Conservation (phyloP, 2,888 invertebrate species). For the Campoletis raptor region DNA sequence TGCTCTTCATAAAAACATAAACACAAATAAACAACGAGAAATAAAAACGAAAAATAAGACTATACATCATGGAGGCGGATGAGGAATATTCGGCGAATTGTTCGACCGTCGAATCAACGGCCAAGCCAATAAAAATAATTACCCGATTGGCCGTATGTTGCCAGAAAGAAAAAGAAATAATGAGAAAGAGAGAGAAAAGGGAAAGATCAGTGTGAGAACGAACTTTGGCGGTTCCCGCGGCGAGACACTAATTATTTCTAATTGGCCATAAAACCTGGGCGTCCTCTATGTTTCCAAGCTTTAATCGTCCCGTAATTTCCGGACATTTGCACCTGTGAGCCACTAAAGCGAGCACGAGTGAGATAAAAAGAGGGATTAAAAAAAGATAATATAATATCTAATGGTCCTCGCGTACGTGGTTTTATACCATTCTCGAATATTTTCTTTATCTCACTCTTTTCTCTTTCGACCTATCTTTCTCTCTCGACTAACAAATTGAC, state of each 20-base stretch:
- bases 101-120: constrained; percentile 38
- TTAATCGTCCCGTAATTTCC: constrained; percentile 59
- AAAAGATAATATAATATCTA: constrained; percentile 48
- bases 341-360: constrained; percentile 23
- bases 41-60: neutral
- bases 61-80: constrained; percentile 40
- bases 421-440: constrained; percentile 33
- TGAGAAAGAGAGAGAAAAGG: neutral
- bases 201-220: constrained; percentile 58
- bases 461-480: neutral
- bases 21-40: constrained; percentile 1
- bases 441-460: neutral
- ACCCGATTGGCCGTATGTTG: constrained; percentile 34
- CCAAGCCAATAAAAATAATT: constrained; percentile 56
- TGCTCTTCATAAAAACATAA: neutral
- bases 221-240: constrained; percentile 55
- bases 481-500: constrained; percentile 47
- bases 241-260: constrained; percentile 66
- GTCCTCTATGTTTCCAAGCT: constrained; percentile 55
- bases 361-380: constrained; percentile 27
- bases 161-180: constrained; percentile 9
- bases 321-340: constrained; percentile 61
- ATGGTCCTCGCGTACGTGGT: constrained; percentile 22
- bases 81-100: constrained; percentile 57
- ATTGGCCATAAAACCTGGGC: constrained; percentile 67